Base-by-base conservation (phyloP, 2,888 invertebrate species). In the Tiphia femorata region DNA sequence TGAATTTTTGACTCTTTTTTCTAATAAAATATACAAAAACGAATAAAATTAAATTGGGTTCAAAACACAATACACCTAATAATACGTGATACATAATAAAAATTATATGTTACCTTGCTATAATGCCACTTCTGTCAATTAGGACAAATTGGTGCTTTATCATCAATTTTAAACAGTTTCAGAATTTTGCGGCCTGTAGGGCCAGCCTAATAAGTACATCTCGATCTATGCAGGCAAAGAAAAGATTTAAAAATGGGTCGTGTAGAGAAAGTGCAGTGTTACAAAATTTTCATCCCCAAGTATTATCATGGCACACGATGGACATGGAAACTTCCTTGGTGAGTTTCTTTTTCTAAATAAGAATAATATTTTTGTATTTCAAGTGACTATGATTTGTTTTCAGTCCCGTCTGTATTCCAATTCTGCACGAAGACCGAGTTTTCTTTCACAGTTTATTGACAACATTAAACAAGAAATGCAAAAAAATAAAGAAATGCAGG, bases 401-500 rank as follows among this genome's bases (percentile, higher is more conserved):
- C 46, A 86, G 86, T 67, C 81, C 49, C 81, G 85, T 47, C 73
- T 67, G 4, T 87, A 86, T 73, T 86, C 86, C 2, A 81, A 82
- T 79, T 78, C 85, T 74, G 70, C 83, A 69, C 81, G 86, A 58
- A 85, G 87, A 48, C 87, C 89, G 4, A 91, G 93, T 23, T 98
- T 98, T 83, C 88, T 98, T 73, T 91, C 93, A 1, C 91, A 95
- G 71, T 90, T 98, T 55, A 87, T 96, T 58, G 94, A 97, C 49
- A 98, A 98, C 81, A 91, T 98, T 62, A 92, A 91, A 81, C 95
- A 96, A 73, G 99, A 99, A 80, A 91, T 98, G 82, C 91, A 92
- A 12, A 96, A 96, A 82, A 98, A 96, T 84, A 98, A 98, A 84
- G 98, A 98, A 82, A 96, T 99, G 94, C 97, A 98, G 84, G 97